Percentiles rank a stretch among this genome's conserved stretches.
Evolutionary conservation across 1,140 invertebrate species (phyloP).

Genomic region (Drosophila varians): DNA sequence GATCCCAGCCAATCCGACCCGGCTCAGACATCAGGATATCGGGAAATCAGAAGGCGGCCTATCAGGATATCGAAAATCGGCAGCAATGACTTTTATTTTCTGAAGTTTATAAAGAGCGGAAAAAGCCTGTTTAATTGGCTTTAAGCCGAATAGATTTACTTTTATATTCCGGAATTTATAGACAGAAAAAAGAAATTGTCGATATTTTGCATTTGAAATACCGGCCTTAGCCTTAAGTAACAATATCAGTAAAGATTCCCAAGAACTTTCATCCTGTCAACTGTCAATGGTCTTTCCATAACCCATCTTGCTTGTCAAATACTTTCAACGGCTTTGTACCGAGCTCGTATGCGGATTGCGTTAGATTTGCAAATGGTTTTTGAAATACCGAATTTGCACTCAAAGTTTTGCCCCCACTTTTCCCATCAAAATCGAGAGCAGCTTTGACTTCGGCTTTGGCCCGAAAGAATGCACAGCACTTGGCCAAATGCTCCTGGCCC

Average conservation of each 20-base stretch:
- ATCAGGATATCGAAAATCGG: conserved; percentile 33
- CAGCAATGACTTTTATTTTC: not conserved
- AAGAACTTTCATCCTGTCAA: not conserved
- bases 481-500: conserved; percentile 22
- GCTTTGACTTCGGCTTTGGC: conserved; percentile 8
- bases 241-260: too few species aligned
- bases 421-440: not conserved
- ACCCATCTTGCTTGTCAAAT: not conserved
- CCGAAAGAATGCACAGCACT: conserved; percentile 23
- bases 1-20: conserved; percentile 22
- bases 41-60: conserved; percentile 13
- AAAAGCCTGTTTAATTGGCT: not conserved
- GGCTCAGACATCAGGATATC: conserved; percentile 9
- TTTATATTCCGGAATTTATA: too few species aligned
- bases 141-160: too few species aligned
- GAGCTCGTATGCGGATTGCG: conserved; percentile 16
- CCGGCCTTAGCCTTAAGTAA: not conserved
- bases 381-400: conserved; percentile 30
- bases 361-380: conserved; percentile 22
- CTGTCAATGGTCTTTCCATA: conserved; percentile 10
- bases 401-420: not conserved
- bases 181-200: not conserved
- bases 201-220: not conserved
- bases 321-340: conserved; percentile 6
- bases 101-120: not conserved